A percentile compares a stretch with the other conserved stretches of the same genome.
Conservation (phyloP, 2,797 vertebrate species). For the Notoglanidium macrostoma region DNA sequence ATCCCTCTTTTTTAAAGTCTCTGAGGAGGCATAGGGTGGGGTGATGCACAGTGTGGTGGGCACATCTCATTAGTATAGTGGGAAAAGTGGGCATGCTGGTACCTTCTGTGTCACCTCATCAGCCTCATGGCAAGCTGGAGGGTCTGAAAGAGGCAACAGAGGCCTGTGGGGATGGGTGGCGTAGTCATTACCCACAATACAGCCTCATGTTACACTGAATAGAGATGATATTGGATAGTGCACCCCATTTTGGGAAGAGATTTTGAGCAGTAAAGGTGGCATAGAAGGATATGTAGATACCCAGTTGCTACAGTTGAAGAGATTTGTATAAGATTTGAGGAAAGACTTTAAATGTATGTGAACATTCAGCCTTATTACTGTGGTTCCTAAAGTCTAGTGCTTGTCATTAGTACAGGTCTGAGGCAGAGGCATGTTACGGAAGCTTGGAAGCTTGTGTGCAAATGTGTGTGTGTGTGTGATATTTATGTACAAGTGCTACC, state of each 20-base stretch:
- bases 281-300: not conserved
- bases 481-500: not conserved
- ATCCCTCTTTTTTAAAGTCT: conserved; percentile 31
- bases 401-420: not conserved
- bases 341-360: not conserved
- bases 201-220: conserved; percentile 10
- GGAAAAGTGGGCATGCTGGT: conserved; percentile 35
- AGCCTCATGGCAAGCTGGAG: conserved; percentile 47
- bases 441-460: not conserved
- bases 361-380: not conserved
- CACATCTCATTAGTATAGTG: conserved; percentile 57
- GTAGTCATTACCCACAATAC: conserved; percentile 37
- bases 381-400: not conserved
- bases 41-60: conserved; percentile 28
- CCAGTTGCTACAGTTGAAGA: not conserved
- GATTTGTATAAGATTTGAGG: not conserved
- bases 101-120: conserved; percentile 52
- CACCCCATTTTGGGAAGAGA: conserved; percentile 1
- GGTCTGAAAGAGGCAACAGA: conserved; percentile 27
- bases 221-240: conserved; percentile 16
- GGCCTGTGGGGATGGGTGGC: conserved; percentile 17
- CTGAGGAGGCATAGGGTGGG: conserved; percentile 31
- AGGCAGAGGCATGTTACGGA: not conserved
- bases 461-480: not conserved
- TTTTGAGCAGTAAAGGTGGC: not conserved